Percentiles rank a stretch among this genome's conserved stretches.
phyloP scores from a whole-genome alignment of 2,113 vertebrate genomes.

The Myrmecobius fasciatus region DNA sequence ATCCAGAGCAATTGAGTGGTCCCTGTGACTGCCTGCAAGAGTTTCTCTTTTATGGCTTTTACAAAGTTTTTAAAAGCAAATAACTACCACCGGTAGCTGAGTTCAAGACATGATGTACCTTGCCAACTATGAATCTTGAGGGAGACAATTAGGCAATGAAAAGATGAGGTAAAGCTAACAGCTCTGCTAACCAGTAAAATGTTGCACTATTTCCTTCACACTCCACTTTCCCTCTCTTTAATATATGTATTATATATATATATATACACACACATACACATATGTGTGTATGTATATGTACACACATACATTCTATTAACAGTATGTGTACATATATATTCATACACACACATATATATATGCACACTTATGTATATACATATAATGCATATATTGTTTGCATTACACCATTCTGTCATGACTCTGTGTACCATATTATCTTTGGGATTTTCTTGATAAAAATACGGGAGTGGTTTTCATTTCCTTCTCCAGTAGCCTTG shows the following conservation, averaged over 20 bases:
- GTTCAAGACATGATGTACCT: not conserved
- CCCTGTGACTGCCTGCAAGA: not conserved
- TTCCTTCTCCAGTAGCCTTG: not conserved
- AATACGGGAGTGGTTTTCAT: not conserved
- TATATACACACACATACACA: fast-evolving
- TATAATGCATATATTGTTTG: not conserved
- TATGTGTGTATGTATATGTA: no score
- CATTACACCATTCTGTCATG: not conserved
- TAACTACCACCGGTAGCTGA: not conserved
- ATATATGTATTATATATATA: not conserved
- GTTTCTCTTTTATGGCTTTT: not conserved
- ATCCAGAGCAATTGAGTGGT: not conserved
- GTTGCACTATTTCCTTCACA: not conserved
- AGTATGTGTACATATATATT: no score
- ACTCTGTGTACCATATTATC: not conserved
- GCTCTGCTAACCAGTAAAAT: not conserved
- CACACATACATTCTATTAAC: no score
- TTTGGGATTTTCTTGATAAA: not conserved
- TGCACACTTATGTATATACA: no score
- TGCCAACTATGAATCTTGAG: not conserved
- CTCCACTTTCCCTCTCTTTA: no score
- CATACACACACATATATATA: no score
- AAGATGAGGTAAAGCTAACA: not conserved
- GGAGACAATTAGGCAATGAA: not conserved
- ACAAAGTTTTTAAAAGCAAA: not conserved